Evolutionary conservation across 2,797 vertebrate species (phyloP).

Genomic region (Thunnus albacares): DNA sequence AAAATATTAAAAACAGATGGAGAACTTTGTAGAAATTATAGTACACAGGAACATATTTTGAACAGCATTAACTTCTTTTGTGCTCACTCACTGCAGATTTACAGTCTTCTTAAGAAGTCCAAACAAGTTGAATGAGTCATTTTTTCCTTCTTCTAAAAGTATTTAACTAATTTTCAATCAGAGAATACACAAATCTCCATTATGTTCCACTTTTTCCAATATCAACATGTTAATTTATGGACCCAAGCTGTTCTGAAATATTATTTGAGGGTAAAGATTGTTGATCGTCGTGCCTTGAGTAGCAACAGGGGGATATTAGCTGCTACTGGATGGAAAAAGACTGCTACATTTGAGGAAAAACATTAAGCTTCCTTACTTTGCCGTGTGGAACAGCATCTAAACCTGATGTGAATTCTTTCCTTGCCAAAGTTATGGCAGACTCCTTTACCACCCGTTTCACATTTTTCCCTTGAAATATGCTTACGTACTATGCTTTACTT

Average conservation of each 20-base stretch:
- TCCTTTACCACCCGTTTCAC: slow-evolving; percentile 45
- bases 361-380: slow-evolving; percentile 74
- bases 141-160: slow-evolving; percentile 24
- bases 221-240: slow-evolving; percentile 73
- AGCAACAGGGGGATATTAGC: slow-evolving; percentile 63
- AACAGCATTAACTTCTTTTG: slow-evolving; percentile 16
- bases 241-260: slow-evolving; percentile 59
- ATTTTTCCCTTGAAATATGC: slow-evolving; percentile 38
- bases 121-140: slow-evolving; percentile 32
- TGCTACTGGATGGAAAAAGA: slow-evolving; percentile 73
- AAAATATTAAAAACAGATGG: background rate
- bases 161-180: slow-evolving; percentile 44
- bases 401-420: slow-evolving; percentile 78
- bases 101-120: slow-evolving; percentile 14
- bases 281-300: slow-evolving; percentile 64
- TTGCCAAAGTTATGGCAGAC: slow-evolving; percentile 57
- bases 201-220: slow-evolving; percentile 45
- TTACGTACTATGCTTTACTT: slow-evolving; percentile 38
- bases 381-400: slow-evolving; percentile 70
- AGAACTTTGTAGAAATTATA: background rate
- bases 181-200: slow-evolving; percentile 47
- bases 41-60: slow-evolving; percentile 1
- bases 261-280: slow-evolving; percentile 63
- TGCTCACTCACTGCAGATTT: slow-evolving; percentile 15
- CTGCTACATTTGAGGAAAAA: slow-evolving; percentile 72